phyloP scores from a whole-genome alignment of 2,888 invertebrate species.

The Stenolophus ochropezus region DNA sequence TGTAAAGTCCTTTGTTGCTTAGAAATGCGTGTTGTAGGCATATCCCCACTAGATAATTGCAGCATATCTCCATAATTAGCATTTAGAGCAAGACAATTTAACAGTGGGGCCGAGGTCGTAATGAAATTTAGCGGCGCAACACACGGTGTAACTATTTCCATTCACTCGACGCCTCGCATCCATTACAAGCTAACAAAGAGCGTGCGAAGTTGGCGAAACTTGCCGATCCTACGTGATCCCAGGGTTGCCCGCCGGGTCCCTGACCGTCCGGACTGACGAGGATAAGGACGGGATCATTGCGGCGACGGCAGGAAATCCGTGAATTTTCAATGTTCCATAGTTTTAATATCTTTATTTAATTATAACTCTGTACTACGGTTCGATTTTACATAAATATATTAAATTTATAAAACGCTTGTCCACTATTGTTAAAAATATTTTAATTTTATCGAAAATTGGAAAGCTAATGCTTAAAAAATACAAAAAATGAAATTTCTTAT shows the following conservation, averaged over 20 bases:
- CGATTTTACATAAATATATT: no score
- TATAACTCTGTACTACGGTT: no score
- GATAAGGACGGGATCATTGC: background rate
- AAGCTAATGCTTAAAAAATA: no score
- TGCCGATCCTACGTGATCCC: background rate
- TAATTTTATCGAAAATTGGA: no score
- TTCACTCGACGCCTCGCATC: background rate
- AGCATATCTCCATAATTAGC: constrained; percentile 7
- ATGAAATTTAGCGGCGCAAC: constrained; percentile 8
- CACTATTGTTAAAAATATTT: no score
- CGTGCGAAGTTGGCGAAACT: constrained; percentile 16
- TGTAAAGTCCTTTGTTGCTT: background rate
- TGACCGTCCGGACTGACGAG: background rate
- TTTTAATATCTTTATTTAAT: no score
- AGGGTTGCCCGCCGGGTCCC: background rate
- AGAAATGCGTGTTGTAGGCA: background rate
- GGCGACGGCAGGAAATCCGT: background rate
- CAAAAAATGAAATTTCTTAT: no score
- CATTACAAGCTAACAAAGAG: constrained; percentile 14
- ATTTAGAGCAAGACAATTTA: constrained; percentile 20
- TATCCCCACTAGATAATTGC: background rate
- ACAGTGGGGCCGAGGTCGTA: background rate
- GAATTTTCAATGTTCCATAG: background rate
- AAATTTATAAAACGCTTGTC: no score
- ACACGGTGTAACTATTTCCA: constrained; percentile 15